Conservation (phyloP, 2,797 vertebrate genomes). For the Brotula barbata region DNA sequence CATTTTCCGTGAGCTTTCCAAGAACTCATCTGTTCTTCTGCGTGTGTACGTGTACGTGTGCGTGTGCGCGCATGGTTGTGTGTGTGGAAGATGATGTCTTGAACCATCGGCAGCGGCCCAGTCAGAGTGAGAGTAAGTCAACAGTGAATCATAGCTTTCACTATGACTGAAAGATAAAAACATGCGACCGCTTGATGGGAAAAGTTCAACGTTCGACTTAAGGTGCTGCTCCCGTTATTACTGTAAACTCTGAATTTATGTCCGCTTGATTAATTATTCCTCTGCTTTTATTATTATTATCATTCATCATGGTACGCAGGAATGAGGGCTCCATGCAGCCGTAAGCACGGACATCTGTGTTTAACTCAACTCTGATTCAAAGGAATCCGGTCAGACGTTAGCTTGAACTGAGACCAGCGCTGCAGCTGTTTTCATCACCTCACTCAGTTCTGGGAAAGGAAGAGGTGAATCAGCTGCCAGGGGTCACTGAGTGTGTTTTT, state of each 20-base stretch:
- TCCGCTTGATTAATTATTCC: neutral
- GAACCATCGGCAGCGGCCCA: conserved; percentile 7
- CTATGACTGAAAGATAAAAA: conserved; percentile 36
- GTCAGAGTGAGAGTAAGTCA: conserved; percentile 55
- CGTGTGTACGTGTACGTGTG: neutral
- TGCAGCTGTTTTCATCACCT: conserved; percentile 63
- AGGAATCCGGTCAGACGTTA: conserved; percentile 26
- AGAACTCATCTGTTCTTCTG: conserved; percentile 11
- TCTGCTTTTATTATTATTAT: neutral
- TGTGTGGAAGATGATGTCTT: neutral
- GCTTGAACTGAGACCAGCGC: conserved; percentile 44
- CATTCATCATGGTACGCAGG: neutral
- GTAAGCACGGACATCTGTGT: conserved; percentile 5
- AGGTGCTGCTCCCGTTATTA: neutral
- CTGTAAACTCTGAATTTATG: neutral
- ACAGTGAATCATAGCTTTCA: conserved; percentile 47
- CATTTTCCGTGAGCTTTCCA: conserved; percentile 19
- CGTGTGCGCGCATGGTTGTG: neutral
- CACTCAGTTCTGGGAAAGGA: conserved; percentile 51
- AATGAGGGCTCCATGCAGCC: conserved; percentile 40
- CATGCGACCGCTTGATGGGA: conserved; percentile 28
- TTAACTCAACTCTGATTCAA: conserved; percentile 26
- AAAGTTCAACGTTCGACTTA: conserved; percentile 10
- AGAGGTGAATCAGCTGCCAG: conserved; percentile 49
- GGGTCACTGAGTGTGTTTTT: conserved; percentile 53